Evolutionary conservation across 2,797 vertebrate genomes (phyloP).

Genomic region (Tadarida brasiliensis): DNA sequence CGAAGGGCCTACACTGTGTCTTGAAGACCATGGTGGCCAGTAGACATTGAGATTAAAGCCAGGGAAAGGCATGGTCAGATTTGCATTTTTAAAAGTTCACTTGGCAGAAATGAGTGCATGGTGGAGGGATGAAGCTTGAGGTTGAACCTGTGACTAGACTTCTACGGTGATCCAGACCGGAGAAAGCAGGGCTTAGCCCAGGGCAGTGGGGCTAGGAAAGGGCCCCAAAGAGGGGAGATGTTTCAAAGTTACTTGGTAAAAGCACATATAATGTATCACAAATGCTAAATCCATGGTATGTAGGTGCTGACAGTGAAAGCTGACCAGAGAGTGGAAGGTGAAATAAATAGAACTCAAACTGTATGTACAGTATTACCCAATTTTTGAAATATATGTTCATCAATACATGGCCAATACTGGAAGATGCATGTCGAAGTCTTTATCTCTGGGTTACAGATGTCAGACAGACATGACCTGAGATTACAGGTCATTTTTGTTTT

Average conservation of each 20-base stretch:
- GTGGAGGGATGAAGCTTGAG: background rate
- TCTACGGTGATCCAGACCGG: background rate
- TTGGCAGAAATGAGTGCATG: background rate
- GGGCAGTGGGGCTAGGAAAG: background rate
- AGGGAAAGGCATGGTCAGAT: background rate
- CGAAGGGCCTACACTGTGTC: fast-evolving
- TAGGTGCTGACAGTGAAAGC: background rate
- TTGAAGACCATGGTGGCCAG: background rate
- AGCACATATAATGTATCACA: background rate
- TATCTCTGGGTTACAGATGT: background rate
- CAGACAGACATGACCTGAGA: no score
- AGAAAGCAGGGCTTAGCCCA: background rate
- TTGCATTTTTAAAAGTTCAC: background rate
- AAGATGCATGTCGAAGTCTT: background rate
- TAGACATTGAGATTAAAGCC: background rate
- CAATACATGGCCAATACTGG: background rate
- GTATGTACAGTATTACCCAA: background rate
- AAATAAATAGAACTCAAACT: background rate
- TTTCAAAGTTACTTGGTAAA: background rate
- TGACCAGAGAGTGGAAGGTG: background rate
- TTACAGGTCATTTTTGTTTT: background rate
- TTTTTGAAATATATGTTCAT: background rate
- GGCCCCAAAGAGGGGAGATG: background rate
- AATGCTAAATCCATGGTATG: background rate
- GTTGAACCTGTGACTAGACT: background rate